Base-by-base conservation (phyloP, 1,140 invertebrate genomes). In the Brachionus calyciflorus region DNA sequence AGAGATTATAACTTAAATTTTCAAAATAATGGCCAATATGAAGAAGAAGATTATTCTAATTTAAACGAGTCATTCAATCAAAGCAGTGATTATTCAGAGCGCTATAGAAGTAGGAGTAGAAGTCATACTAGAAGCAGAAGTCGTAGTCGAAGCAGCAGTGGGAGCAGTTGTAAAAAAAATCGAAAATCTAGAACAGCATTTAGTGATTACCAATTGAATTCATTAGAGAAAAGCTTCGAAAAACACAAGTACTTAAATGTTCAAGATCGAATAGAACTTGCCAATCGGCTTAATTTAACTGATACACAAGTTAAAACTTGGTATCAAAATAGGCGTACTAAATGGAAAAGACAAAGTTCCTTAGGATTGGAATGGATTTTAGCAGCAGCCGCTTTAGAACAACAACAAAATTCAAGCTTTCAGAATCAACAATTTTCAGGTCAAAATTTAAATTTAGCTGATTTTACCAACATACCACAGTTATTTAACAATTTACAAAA, bases 271-370 rank as follows among this genome's bases (percentile, higher is more conserved):
- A 96, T 98, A 92, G 95, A 98, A 86, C 86, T 99, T 77, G 96
- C 96, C 0, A 92, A 93, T 33, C 94, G 95, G 84, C 88, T 99
- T 44, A 92, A 93, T 78, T 88, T 99, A 28, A 95, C 93, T 6
- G 96, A 99, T 84, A 98, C 96, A 14, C 96, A 99, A 89, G 96
- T 98, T 80, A 98, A 98, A 85, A 98, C 96, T 76, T 98, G 96
- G 96, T 98, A 98, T 85, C 95, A 98, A 86, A 98, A 98, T 84
- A 89, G 95, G 88, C 91, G 96, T 87, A 76, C 70, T 17, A 76
- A 76, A 76, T 76, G 70, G 70, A 76, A 76, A 40, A 10, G 70
- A 60, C 70, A 76, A 40, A 48, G 48, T 28, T 76, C 48, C 28
- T n/a, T 76, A 28, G 70, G 70, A 1, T 30, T 76, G 14, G 70